Evolutionary conservation across 2,888 invertebrate species (phyloP).

Genomic region (Sphinx pinastri): DNA sequence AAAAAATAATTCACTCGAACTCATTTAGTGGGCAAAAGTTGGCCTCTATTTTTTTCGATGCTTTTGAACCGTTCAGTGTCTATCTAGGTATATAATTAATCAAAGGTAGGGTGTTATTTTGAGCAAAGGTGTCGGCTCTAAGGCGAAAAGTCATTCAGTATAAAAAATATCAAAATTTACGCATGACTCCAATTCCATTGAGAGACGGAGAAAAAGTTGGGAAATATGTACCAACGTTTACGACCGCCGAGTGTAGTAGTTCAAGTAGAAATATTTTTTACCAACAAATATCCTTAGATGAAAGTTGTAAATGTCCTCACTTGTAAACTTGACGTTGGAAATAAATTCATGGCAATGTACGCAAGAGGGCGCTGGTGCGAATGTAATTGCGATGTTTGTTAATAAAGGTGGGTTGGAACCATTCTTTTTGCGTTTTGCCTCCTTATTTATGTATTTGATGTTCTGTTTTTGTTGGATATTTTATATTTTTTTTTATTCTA

Average conservation of each 20-base stretch:
- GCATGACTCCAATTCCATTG: slow-evolving; percentile 1
- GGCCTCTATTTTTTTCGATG: too few relatives aligned
- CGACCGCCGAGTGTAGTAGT: slow-evolving; percentile 9
- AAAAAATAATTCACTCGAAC: too few relatives aligned
- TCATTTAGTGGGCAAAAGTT: too few relatives aligned
- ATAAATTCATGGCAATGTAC: slow-evolving; percentile 10
- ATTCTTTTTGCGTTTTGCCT: too few relatives aligned
- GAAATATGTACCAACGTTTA: slow-evolving; percentile 6
- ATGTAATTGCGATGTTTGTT: not conserved
- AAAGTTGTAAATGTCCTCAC: slow-evolving; percentile 16
- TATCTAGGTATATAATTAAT: too few relatives aligned
- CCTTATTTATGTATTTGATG: too few relatives aligned
- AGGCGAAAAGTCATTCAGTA: too few relatives aligned
- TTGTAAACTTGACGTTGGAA: slow-evolving; percentile 6
- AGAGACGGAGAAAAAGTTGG: not conserved
- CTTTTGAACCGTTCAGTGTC: too few relatives aligned
- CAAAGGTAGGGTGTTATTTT: too few relatives aligned
- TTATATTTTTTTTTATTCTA: too few relatives aligned
- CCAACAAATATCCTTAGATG: not conserved
- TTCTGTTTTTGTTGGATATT: too few relatives aligned
- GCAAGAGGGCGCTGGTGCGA: not conserved
- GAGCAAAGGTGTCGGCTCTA: too few relatives aligned
- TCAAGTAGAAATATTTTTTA: slow-evolving; percentile 7
- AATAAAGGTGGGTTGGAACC: not conserved
- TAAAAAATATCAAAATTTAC: not conserved